Percentiles rank a stretch among this genome's conserved stretches.
phyloP scores from a whole-genome alignment of 2,888 invertebrate genomes.

The Papilio protenor region DNA sequence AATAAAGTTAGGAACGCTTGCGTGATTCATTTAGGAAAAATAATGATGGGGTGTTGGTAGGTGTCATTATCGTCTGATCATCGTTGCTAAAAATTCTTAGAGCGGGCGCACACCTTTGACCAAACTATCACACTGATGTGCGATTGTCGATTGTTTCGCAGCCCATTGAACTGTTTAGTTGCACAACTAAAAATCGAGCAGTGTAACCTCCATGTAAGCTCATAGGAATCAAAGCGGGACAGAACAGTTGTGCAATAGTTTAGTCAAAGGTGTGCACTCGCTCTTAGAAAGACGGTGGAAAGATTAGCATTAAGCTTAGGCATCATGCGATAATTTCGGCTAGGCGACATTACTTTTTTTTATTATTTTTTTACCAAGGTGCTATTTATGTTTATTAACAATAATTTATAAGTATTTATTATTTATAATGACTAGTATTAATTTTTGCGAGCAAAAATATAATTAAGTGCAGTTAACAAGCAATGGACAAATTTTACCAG shows the following conservation, averaged over 20 bases:
- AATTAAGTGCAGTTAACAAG: neutral
- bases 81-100: neutral
- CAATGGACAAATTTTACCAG: conserved; percentile 1
- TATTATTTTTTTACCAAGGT: neutral
- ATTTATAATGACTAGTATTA: neutral
- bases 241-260: no score
- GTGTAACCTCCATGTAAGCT: no score
- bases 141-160: no score
- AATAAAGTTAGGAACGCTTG: neutral
- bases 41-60: neutral
- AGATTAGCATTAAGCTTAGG: no score
- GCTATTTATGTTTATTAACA: neutral
- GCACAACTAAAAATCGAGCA: no score
- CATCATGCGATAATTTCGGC: no score
- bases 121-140: no score
- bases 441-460: neutral
- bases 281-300: neutral
- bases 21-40: neutral
- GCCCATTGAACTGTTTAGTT: no score
- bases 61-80: neutral
- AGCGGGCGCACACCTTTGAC: no score
- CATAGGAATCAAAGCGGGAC: no score
- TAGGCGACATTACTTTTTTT: neutral
- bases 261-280: no score
- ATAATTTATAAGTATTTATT: neutral